phyloP scores from a whole-genome alignment of 2,113 vertebrate species.

The Neogobius melanostomus region DNA sequence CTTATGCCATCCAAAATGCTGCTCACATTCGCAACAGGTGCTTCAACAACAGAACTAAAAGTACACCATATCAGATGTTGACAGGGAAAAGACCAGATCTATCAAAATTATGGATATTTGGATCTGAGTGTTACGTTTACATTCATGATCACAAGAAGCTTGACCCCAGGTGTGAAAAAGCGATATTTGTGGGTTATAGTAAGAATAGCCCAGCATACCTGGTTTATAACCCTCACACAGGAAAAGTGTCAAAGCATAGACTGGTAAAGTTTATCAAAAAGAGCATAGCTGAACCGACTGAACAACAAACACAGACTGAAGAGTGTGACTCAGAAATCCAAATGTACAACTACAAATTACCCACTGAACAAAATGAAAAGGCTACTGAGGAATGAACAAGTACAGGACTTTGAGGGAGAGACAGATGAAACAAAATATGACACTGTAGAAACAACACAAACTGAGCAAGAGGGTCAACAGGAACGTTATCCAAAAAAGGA shows the following conservation, averaged over 20 bases:
- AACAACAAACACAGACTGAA: constrained; percentile 29
- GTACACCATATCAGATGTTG: constrained; percentile 14
- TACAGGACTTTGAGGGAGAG: not conserved
- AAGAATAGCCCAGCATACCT: constrained; percentile 34
- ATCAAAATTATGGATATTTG: constrained; percentile 25
- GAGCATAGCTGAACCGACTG: not conserved
- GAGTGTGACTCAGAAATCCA: constrained; percentile 7
- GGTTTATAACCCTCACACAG: constrained; percentile 24
- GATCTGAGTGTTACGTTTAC: constrained; percentile 22
- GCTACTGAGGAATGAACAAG: not conserved
- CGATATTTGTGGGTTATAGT: constrained; percentile 14
- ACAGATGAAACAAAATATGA: not conserved
- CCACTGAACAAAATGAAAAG: not conserved
- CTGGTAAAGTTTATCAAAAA: constrained; percentile 30
- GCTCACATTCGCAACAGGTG: not conserved
- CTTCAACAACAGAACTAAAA: constrained; percentile 3
- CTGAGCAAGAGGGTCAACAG: not conserved
- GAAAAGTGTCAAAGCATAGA: constrained; percentile 27
- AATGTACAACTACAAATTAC: not conserved
- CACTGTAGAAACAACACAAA: not conserved
- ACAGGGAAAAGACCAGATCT: constrained; percentile 23
- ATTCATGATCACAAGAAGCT: constrained; percentile 24
- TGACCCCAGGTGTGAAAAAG: constrained; percentile 15
- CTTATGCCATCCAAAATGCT: constrained; percentile 22
- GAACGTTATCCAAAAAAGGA: constrained; percentile 3